Evolutionary conservation across 2,888 invertebrate species (phyloP).

Genomic region (Brachyopa scutellaris): DNA sequence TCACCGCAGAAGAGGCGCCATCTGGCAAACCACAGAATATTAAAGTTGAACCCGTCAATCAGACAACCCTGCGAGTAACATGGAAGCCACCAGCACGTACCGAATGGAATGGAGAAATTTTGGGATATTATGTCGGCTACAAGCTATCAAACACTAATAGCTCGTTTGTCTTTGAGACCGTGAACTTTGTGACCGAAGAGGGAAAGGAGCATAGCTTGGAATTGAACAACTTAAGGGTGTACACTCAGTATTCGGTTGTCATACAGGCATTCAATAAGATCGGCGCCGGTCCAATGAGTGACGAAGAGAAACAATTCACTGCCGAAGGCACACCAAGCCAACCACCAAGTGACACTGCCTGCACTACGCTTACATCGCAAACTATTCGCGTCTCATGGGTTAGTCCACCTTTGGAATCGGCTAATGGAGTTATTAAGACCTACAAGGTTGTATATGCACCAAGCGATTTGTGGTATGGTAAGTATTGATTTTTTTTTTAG

Average conservation of each 20-base stretch:
- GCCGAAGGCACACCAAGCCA: conserved; percentile 97
- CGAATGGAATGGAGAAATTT: conserved; percentile 96
- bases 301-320: conserved; percentile 94
- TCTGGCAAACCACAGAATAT: conserved; percentile 92
- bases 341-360: conserved; percentile 94
- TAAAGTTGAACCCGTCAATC: conserved; percentile 93
- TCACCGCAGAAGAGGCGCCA: conserved; percentile 96
- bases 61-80: conserved; percentile 92
- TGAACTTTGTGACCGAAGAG: conserved; percentile 95
- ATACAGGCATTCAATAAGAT: conserved; percentile 97
- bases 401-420: conserved; percentile 94
- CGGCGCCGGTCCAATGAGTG: conserved; percentile 95
- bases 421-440: conserved; percentile 97
- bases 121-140: conserved; percentile 95
- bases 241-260: conserved; percentile 97
- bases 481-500: conserved; percentile 81
- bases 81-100: conserved; percentile 95
- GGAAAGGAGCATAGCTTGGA: conserved; percentile 94
- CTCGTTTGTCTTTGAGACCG: conserved; percentile 94
- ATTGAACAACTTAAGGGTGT: conserved; percentile 91
- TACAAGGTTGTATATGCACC: conserved; percentile 97
- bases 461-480: conserved; percentile 95
- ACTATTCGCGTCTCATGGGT: conserved; percentile 97
- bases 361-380: conserved; percentile 96
- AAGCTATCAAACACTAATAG: conserved; percentile 92